Evolutionary conservation across 2,113 vertebrate species (phyloP).

Genomic region (Xiphophorus maculatus): DNA sequence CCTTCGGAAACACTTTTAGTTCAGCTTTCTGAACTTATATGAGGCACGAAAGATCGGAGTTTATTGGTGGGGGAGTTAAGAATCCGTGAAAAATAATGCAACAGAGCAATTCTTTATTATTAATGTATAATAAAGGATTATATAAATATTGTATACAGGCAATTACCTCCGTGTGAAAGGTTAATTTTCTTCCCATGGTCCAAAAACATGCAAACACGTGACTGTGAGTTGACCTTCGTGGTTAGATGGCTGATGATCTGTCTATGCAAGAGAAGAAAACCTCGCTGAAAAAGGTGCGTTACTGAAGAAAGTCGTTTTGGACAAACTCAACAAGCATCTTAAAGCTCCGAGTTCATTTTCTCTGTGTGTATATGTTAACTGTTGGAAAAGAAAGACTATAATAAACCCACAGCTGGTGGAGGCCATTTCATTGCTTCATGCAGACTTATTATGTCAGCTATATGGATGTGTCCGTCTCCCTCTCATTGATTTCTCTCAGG

Average conservation of each 20-base stretch:
- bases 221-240: neutral
- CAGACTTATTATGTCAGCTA: conserved; percentile 1
- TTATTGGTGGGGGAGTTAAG: neutral
- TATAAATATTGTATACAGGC: neutral
- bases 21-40: conserved; percentile 50
- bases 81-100: neutral
- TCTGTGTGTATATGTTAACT: neutral
- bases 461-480: neutral
- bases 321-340: neutral
- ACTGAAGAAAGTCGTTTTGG: neutral
- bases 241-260: neutral
- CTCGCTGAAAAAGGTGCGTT: neutral
- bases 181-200: neutral
- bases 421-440: neutral
- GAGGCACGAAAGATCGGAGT: conserved; percentile 14
- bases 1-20: conserved; percentile 29
- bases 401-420: neutral
- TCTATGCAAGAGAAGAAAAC: neutral
- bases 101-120: neutral
- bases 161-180: neutral
- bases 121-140: too few relatives aligned
- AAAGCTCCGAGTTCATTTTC: neutral
- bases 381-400: neutral
- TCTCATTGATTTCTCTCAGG: conserved; percentile 1
- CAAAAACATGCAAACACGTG: neutral